These are phyloP conservation scores for Chanos chanos DNA, from an alignment of 2,797 vertebrate genomes.

Conservation along the genomic window DNA sequence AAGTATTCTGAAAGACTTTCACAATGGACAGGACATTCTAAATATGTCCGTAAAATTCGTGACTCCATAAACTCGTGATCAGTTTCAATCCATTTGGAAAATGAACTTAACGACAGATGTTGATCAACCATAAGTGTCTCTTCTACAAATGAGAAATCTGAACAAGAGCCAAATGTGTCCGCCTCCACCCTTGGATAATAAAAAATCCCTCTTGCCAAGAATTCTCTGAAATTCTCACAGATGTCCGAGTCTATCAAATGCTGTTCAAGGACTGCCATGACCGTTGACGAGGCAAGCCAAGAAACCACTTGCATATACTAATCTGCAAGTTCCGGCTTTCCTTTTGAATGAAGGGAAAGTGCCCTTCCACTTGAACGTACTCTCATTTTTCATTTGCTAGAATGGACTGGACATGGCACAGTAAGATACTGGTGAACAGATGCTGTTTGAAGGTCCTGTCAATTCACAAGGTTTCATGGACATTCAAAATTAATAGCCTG, in stretches of 20 bases:
- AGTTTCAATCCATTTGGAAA: slow-evolving; percentile 51
- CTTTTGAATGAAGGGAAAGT: slow-evolving; percentile 32
- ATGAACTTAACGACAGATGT: slow-evolving; percentile 55
- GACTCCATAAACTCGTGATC: slow-evolving; percentile 39
- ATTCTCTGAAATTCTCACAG: slow-evolving; percentile 58
- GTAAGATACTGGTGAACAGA: slow-evolving; percentile 6
- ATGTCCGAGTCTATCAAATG: slow-evolving; percentile 60
- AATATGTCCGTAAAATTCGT: not conserved
- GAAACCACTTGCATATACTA: slow-evolving; percentile 56
- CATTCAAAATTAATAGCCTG: not conserved
- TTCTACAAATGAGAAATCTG: slow-evolving; percentile 52
- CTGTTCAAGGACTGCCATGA: slow-evolving; percentile 47
- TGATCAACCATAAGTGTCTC: slow-evolving; percentile 51
- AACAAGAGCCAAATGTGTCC: slow-evolving; percentile 59
- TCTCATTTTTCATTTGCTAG: slow-evolving; percentile 19
- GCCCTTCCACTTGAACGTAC: slow-evolving; percentile 34
- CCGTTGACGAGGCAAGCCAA: slow-evolving; percentile 49
- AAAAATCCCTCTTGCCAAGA: slow-evolving; percentile 47
- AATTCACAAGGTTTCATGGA: not conserved
- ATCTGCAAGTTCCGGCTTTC: slow-evolving; percentile 37
- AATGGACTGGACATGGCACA: slow-evolving; percentile 6
- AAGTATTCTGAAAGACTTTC: too few relatives aligned
- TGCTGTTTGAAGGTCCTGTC: slow-evolving; percentile 3
- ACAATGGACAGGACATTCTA: too few relatives aligned
- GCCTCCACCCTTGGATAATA: slow-evolving; percentile 52